These are phyloP conservation scores for Drosophila melanica DNA, from an alignment of 1,140 invertebrate species.

Conservation along the genomic window DNA sequence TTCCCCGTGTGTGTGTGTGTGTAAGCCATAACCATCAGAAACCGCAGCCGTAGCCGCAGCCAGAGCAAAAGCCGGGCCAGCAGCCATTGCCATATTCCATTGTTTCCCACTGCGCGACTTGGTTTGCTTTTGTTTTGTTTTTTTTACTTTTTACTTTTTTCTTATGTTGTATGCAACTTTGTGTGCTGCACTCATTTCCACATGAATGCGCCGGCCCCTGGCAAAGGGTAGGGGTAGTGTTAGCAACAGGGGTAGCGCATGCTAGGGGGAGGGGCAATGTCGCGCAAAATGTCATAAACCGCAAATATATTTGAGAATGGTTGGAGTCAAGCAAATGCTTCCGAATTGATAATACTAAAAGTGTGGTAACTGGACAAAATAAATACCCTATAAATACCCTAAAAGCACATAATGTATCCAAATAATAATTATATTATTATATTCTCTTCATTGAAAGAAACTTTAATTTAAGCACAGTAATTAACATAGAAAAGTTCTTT, in stretches of 20 bases:
- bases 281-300: constrained; percentile 60
- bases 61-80: constrained; percentile 35
- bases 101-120: constrained; percentile 68
- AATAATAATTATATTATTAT: too few relatives aligned
- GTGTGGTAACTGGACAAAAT: neutral
- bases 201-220: constrained; percentile 66
- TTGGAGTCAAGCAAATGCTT: constrained; percentile 48
- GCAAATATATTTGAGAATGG: constrained; percentile 60
- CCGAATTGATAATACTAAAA: constrained; percentile 50
- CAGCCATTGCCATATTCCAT: constrained; percentile 54
- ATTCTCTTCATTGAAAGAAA: too few relatives aligned
- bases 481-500: too few relatives aligned
- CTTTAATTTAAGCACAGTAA: too few relatives aligned
- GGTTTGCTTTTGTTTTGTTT: constrained; percentile 63
- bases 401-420: too few relatives aligned
- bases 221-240: constrained; percentile 13
- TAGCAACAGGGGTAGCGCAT: constrained; percentile 2
- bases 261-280: constrained; percentile 10
- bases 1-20: neutral
- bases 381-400: too few relatives aligned
- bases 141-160: constrained; percentile 22
- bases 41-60: constrained; percentile 27
- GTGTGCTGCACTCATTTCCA: constrained; percentile 77
- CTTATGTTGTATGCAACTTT: constrained; percentile 56
- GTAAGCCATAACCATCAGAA: constrained; percentile 56